These are phyloP conservation scores for Spinibarbus caldwelli DNA, from an alignment of 2,797 vertebrate species.

Conservation along the genomic window DNA sequence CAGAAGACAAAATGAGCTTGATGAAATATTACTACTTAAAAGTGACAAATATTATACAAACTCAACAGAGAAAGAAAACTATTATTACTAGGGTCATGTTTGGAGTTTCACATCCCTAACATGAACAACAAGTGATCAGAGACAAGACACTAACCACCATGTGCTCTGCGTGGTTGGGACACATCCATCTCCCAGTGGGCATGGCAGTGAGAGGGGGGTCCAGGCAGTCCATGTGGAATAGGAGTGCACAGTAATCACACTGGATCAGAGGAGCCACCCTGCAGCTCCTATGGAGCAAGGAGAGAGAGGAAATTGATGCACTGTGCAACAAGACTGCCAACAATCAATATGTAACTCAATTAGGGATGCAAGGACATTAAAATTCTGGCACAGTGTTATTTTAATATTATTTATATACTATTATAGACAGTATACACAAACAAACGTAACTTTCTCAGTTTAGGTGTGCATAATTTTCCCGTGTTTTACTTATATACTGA, in stretches of 20 bases:
- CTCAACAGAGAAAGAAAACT: not conserved
- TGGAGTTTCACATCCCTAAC: not conserved
- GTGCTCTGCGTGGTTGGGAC: constrained; percentile 97
- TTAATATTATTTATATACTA: not conserved
- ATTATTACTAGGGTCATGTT: not conserved
- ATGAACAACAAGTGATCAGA: not conserved
- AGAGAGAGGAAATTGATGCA: constrained; percentile 7
- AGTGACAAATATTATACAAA: not conserved
- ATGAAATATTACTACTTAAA: not conserved
- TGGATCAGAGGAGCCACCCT: constrained; percentile 95
- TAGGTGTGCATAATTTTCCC: not conserved
- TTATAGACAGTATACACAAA: not conserved
- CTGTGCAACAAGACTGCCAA: not conserved
- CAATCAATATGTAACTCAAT: not conserved
- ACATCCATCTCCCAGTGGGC: constrained; percentile 98
- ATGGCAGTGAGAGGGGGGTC: constrained; percentile 97
- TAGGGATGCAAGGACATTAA: not conserved
- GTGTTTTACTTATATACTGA: not conserved
- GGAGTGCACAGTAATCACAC: constrained; percentile 97
- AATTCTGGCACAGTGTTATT: not conserved
- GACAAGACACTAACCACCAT: constrained; percentile 84
- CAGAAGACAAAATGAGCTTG: not conserved
- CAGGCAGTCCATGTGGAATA: constrained; percentile 99
- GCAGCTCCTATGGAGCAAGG: constrained; percentile 84
- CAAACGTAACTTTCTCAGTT: not conserved